Conservation (phyloP, 2,113 vertebrate genomes). For the Oceanites oceanicus region DNA sequence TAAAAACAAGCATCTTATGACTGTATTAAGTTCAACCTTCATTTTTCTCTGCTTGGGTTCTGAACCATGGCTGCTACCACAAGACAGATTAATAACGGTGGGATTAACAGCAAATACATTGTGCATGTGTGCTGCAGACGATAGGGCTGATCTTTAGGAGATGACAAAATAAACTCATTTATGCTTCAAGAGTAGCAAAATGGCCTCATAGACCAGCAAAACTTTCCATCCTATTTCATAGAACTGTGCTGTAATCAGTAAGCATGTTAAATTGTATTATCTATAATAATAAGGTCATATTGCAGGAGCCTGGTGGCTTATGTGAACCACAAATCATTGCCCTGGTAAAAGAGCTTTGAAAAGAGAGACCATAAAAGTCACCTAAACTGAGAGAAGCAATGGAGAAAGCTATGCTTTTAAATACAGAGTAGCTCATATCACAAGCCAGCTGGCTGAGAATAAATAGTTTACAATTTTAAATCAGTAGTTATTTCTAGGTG, state of each 20-base stretch:
- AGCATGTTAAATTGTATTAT: conserved; percentile 50
- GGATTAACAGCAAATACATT: background rate
- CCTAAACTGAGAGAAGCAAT: background rate
- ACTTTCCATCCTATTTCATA: conserved; percentile 41
- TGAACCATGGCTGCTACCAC: background rate
- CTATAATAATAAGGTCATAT: conserved; percentile 23
- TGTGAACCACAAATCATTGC: conserved; percentile 8
- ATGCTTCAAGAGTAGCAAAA: background rate
- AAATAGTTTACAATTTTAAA: background rate
- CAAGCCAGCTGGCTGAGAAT: background rate
- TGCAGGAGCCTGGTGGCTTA: conserved; percentile 1
- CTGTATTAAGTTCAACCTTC: background rate
- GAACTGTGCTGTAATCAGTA: background rate
- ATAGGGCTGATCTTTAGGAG: background rate
- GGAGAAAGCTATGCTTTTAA: background rate
- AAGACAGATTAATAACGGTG: background rate
- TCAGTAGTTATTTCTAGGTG: background rate
- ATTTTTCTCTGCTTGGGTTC: background rate
- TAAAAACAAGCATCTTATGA: background rate
- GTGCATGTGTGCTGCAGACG: background rate
- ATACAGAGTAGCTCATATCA: background rate
- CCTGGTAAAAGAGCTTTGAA: conserved; percentile 11
- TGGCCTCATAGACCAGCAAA: background rate
- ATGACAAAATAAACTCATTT: background rate
- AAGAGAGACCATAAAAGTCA: background rate